phyloP scores from a whole-genome alignment of 2,888 invertebrate genomes.

The Endomychus coccineus region DNA sequence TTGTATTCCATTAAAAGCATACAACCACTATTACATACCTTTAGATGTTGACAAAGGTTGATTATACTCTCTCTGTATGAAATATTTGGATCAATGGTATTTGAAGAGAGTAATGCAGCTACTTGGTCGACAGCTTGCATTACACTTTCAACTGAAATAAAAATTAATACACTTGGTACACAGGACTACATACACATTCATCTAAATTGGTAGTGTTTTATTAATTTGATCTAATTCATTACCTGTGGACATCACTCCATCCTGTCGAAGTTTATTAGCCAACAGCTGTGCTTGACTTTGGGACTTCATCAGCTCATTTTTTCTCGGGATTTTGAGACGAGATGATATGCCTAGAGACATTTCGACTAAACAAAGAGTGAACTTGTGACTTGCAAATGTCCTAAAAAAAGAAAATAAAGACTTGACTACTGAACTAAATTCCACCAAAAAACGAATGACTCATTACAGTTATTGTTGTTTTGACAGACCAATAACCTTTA shows the following conservation, averaged over 20 bases:
- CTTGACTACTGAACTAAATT: too few relatives aligned
- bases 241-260: conserved; percentile 43
- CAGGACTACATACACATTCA: too few relatives aligned
- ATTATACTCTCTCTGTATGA: conserved; percentile 61
- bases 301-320: conserved; percentile 35
- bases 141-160: conserved; percentile 67
- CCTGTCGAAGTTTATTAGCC: conserved; percentile 41
- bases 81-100: conserved; percentile 61
- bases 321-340: conserved; percentile 40
- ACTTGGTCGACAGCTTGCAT: conserved; percentile 77
- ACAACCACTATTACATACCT: conserved; percentile 43
- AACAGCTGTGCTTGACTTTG: conserved; percentile 42
- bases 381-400: too few relatives aligned
- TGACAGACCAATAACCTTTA: too few relatives aligned
- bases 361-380: conserved; percentile 24
- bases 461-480: too few relatives aligned
- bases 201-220: too few relatives aligned
- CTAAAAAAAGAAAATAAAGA: too few relatives aligned
- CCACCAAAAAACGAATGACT: too few relatives aligned
- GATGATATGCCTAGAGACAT: conserved; percentile 43
- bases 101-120: conserved; percentile 67
- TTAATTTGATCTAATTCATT: too few relatives aligned
- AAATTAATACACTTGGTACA: conserved; percentile 5
- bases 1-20: conserved; percentile 1
- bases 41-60: conserved; percentile 72